Percentiles rank a stretch among this genome's conserved stretches.
Conservation (phyloP, 2,113 vertebrate genomes). For the Rhegmatorhina hoffmannsi region DNA sequence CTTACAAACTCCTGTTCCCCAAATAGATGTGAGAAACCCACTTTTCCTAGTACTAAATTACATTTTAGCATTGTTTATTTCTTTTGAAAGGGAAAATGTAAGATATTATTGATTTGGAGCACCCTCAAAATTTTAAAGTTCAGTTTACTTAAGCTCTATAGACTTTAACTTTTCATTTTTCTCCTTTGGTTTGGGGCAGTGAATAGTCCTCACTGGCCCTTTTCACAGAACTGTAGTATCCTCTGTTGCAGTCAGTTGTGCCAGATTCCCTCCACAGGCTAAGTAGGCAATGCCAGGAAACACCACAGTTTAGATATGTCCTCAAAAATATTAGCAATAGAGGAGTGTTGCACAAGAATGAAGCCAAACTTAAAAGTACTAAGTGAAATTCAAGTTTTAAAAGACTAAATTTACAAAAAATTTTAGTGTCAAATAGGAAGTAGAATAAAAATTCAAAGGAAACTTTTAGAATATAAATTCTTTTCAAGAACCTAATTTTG, state of each 20-base stretch:
- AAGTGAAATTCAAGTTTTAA: neutral
- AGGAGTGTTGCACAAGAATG: neutral
- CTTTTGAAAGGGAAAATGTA: neutral
- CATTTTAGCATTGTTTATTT: neutral
- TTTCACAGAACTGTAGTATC: neutral
- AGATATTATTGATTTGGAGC: neutral
- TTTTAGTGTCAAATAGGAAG: neutral
- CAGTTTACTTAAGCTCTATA: neutral
- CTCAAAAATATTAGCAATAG: neutral
- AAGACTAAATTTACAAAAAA: neutral
- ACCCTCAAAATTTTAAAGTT: neutral
- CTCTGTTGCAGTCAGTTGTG: neutral
- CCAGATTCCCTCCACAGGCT: neutral
- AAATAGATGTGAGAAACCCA: neutral
- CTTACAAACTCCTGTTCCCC: neutral
- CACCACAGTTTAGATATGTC: neutral
- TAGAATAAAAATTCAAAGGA: neutral
- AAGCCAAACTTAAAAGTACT: neutral
- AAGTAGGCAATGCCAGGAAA: neutral
- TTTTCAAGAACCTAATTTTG: neutral
- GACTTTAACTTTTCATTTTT: neutral
- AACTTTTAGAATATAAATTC: neutral
- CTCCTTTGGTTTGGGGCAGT: neutral
- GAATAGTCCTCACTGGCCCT: neutral
- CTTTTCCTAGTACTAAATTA: neutral